These are phyloP conservation scores for Timandra comae DNA, from an alignment of 2,888 invertebrate species.

Conservation along the genomic window DNA sequence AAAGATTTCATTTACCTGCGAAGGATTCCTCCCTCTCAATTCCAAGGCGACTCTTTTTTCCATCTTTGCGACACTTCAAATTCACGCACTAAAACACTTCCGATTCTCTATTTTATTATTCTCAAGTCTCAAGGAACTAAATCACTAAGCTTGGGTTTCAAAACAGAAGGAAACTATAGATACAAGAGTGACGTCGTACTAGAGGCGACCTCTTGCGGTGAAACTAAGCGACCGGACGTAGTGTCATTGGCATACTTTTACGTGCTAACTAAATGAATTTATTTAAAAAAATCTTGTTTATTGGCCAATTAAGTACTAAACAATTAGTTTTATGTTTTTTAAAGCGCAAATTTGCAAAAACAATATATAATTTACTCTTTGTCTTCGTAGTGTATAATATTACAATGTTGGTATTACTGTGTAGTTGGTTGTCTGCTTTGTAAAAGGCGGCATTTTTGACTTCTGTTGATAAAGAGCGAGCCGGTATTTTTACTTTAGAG, in stretches of 20 bases:
- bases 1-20: constrained; percentile 84
- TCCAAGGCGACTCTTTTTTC: constrained; percentile 97
- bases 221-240: constrained; percentile 50
- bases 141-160: constrained; percentile 77
- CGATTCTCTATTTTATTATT: constrained; percentile 47
- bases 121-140: constrained; percentile 51
- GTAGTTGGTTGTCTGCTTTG: constrained; percentile 30
- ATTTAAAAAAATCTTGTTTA: no score
- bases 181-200: constrained; percentile 72
- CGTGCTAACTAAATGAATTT: neutral
- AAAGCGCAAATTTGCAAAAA: no score
- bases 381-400: no score
- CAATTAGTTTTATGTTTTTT: no score
- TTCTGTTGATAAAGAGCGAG: constrained; percentile 28
- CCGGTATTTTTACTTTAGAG: constrained; percentile 19
- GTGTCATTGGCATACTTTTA: constrained; percentile 34
- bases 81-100: constrained; percentile 51
- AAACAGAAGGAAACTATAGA: constrained; percentile 77
- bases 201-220: constrained; percentile 63
- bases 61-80: constrained; percentile 75
- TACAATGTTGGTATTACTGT: constrained; percentile 35
- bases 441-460: constrained; percentile 44
- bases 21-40: constrained; percentile 92
- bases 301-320: no score
- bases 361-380: no score